These are phyloP conservation scores for Myiothlypis chrysogaster DNA, from an alignment of 2,797 vertebrate genomes.

Conservation along the genomic window DNA sequence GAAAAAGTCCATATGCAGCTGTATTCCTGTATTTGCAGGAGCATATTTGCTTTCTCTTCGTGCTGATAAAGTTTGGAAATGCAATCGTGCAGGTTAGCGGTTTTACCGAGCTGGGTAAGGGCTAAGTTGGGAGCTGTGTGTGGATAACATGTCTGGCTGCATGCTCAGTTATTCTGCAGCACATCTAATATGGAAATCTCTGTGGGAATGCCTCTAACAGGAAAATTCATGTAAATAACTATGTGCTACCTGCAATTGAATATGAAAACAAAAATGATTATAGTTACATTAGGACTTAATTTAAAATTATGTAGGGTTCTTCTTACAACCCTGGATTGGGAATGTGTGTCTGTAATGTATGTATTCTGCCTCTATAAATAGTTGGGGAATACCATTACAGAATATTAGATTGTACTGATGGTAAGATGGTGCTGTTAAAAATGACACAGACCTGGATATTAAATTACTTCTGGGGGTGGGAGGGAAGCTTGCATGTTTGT, in stretches of 20 bases:
- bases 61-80: slow-evolving; percentile 22
- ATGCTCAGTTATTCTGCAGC: background rate
- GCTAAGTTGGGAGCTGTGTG: background rate
- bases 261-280: slow-evolving; percentile 19
- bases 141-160: background rate
- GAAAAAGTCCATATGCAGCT: background rate
- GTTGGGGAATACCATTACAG: slow-evolving; percentile 68
- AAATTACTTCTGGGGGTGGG: background rate
- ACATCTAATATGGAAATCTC: slow-evolving; percentile 28
- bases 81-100: background rate
- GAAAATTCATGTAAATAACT: slow-evolving; percentile 42
- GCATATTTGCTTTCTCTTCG: background rate
- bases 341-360: slow-evolving; percentile 12
- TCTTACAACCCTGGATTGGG: background rate
- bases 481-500: background rate
- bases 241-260: slow-evolving; percentile 38
- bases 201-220: slow-evolving; percentile 47
- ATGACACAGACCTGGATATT: slow-evolving; percentile 46
- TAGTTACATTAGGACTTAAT: slow-evolving; percentile 9
- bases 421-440: slow-evolving; percentile 47
- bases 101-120: background rate
- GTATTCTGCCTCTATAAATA: slow-evolving; percentile 64
- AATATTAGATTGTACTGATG: slow-evolving; percentile 60
- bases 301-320: slow-evolving; percentile 8
- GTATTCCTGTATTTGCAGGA: background rate